phyloP scores from a whole-genome alignment of 2,797 vertebrate genomes.

The Vireo griseus region DNA sequence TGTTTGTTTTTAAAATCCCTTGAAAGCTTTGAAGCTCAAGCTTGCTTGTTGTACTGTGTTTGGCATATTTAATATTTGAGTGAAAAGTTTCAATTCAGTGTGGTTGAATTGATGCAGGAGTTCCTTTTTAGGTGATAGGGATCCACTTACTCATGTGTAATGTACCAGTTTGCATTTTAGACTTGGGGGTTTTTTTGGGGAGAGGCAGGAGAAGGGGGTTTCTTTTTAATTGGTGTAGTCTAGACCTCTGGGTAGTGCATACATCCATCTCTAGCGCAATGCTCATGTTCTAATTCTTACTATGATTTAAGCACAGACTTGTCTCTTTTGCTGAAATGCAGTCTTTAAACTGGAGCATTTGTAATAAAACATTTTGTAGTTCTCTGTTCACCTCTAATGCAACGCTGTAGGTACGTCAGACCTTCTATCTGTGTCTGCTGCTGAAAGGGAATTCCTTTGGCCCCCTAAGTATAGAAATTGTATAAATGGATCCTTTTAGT shows the following conservation, averaged over 20 bases:
- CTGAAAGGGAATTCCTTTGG: neutral
- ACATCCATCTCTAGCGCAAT: neutral
- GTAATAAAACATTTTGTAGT: neutral
- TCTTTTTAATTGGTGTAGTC: neutral
- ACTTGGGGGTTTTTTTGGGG: neutral
- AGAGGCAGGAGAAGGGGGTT: fast-evolving
- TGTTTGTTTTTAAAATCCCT: slow-evolving; percentile 33
- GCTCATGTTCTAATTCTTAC: neutral
- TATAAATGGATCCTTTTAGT: neutral
- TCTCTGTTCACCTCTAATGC: neutral
- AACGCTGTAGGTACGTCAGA: neutral
- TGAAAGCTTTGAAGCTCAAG: slow-evolving; percentile 11
- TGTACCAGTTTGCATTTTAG: neutral
- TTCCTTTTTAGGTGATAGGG: neutral
- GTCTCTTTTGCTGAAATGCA: neutral
- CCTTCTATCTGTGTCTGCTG: neutral
- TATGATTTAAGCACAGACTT: neutral
- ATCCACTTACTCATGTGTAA: neutral
- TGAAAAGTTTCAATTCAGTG: neutral
- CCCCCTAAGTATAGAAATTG: neutral
- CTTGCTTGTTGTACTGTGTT: neutral
- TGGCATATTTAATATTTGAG: neutral
- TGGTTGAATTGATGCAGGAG: neutral
- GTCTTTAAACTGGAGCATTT: neutral
- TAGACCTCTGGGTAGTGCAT: neutral